Evolutionary conservation across 2,113 vertebrate species (phyloP), one percentile per base, ranked within the genome.

Genomic region (Urocolius indicus): DNA sequence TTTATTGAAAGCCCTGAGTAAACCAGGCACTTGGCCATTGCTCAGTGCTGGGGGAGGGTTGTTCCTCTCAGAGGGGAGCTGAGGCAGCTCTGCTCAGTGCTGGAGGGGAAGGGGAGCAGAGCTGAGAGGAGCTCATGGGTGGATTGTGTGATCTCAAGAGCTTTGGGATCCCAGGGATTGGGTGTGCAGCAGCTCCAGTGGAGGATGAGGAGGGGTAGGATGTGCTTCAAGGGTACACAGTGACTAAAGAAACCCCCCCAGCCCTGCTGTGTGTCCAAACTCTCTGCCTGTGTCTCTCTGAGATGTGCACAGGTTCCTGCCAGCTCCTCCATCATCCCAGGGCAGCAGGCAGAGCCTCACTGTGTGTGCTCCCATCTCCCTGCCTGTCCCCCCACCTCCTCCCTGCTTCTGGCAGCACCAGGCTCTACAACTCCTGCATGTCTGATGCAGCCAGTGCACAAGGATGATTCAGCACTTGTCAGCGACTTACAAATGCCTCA

Each of bases 391-490:
- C 12, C 11, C 1, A 41, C 38, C 38, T 41, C 20, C 62, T 79
- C 57, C 57, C 38, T 2, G 1, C 20, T 62, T 61, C 67, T 65
- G 29, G 1, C 87, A 62, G 89, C 49, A 23, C 84, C 72, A 66
- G 77, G 24, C 84, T 78, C 48, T 75, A 67, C 91, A 0, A 7
- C 80, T 92, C 69, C 84, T 68, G 95, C 84, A 82, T 96, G 41
- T 93, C 66, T 90, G 82, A 92, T 89, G 81, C 62, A 65, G 65
- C 9, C 49, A 1, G 16, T 89, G 93, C 89, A 85, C 93, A 27
- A 57, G 68, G 81, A 85, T 89, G 95, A 95, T 87, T 95, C 84
- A 85, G 89, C 94, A 82, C 51, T 61, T 62, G 81, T 63, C 10
- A 2, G 51, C 49, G 62, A 79, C 36, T 27, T 75, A 61, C 61